Evolutionary conservation across 2,113 vertebrate species (phyloP).

Genomic region (Dicrurus megarhynchus): DNA sequence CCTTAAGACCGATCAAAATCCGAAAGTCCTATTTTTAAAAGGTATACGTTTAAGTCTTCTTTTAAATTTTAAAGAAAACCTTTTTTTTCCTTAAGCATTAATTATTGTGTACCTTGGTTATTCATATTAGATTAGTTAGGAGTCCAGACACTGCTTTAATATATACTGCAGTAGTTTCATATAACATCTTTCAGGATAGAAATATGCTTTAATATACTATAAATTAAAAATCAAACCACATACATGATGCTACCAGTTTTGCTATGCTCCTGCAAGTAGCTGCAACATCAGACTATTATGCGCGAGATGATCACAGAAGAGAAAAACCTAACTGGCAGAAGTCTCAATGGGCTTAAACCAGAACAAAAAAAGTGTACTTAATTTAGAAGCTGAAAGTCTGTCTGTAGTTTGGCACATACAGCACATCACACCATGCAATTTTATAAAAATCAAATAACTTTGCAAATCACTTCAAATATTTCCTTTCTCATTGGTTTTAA

Average conservation of each 20-base stretch:
- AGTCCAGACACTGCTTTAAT: conserved; percentile 6
- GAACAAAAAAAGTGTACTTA: conserved; percentile 51
- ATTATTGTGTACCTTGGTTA: background rate
- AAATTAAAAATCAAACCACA: conserved; percentile 63
- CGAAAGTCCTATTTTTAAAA: background rate
- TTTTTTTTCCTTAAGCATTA: background rate
- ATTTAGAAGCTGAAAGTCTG: conserved; percentile 46
- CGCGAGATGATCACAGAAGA: conserved; percentile 37
- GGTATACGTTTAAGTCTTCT: background rate
- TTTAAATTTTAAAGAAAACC: background rate
- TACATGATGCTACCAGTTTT: conserved; percentile 58
- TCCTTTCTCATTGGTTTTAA: conserved; percentile 33
- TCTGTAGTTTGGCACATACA: conserved; percentile 22
- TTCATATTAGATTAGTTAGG: background rate
- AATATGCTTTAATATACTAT: conserved; percentile 47
- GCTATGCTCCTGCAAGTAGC: conserved; percentile 51
- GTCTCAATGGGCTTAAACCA: conserved; percentile 42
- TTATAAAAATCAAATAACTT: conserved; percentile 56
- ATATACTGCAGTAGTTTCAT: background rate
- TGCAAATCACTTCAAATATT: conserved; percentile 33
- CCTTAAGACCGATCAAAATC: background rate
- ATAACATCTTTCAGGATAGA: background rate
- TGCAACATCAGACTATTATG: conserved; percentile 52
- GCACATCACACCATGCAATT: conserved; percentile 22
- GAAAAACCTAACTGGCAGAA: conserved; percentile 51